Base-by-base conservation (phyloP, 1,140 invertebrate genomes). In the Drosophila bifasciata region DNA sequence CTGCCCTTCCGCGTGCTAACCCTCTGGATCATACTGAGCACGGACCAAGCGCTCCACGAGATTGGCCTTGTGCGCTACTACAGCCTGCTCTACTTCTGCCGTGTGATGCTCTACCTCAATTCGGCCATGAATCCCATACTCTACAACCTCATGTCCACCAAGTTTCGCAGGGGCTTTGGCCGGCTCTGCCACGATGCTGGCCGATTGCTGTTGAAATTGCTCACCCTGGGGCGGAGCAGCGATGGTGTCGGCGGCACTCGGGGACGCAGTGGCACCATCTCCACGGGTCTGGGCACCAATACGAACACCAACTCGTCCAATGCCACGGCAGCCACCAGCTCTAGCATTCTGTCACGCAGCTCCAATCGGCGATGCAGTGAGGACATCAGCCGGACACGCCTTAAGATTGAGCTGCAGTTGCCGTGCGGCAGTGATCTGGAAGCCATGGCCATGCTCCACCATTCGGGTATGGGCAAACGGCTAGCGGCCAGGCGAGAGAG, bases 121-220 rank as follows among this genome's bases (percentile, higher is more conserved):
- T 97, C 96, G 5, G 96, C 96, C 21, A 95, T 97, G 59, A 98
- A 98, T 92, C 97, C 97, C 3, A 97, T 98, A 73, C 93, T 98
- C 13, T 98, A 98, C 92, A 97, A 96, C 90, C 93, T 97, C 11
- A 97, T 97, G 95, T 97, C 96, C n/a, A 96, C 96, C 0, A 98
- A 97, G 91, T 98, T 98, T 92, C 93, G 97, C 9, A 94, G 95
- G 15, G 97, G 96, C 0, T 97, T 97, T 79, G 92, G 95, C 7
- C 94, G 93, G 49, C 79, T 96, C 8, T 96, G 44, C 92, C 94
- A 73, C 44, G 66, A 70, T 40, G 67, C 56, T 4, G 78, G 72
- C 6, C 41, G 53, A 8, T 80, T 92, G 0, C 56, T 92, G 15
- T 76, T 91, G 0, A 32, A 55, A 5, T 46, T 90, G 5, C 17